phyloP scores from a whole-genome alignment of 2,888 invertebrate genomes.

The Schizotus pectinicornis region DNA sequence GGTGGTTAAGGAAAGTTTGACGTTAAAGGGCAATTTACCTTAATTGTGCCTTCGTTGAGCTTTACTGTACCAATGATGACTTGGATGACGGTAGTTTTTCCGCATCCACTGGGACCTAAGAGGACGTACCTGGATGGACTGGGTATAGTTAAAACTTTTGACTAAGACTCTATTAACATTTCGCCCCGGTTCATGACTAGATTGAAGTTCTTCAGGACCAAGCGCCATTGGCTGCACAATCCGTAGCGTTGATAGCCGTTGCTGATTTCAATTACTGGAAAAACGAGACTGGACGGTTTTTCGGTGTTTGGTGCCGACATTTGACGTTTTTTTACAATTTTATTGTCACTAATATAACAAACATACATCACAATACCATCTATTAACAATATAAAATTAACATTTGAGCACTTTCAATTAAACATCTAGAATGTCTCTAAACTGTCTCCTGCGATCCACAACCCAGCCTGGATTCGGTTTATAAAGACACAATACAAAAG shows the following conservation, averaged over 20 bases:
- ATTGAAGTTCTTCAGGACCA: not conserved
- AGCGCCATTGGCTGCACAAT: not conserved
- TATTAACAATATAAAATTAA: conserved; percentile 49
- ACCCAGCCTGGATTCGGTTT: not conserved
- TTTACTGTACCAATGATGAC: not conserved
- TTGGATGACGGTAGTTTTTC: conserved; percentile 73
- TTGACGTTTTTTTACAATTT: not conserved
- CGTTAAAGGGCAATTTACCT: not conserved
- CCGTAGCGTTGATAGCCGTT: conserved; percentile 14
- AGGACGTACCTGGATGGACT: conserved; percentile 75
- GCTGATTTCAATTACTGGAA: not conserved
- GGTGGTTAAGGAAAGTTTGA: too few species aligned
- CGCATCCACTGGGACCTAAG: conserved; percentile 88
- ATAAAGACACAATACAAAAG: conserved; percentile 15
- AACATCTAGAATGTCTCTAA: conserved; percentile 16
- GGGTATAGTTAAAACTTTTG: not conserved
- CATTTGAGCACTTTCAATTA: conserved; percentile 47
- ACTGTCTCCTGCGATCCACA: not conserved
- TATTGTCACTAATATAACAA: conserved; percentile 36
- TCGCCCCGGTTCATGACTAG: not conserved
- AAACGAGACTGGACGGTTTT: not conserved
- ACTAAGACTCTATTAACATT: not conserved
- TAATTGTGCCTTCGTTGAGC: not conserved
- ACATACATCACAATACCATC: conserved; percentile 53
- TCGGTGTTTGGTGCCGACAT: not conserved